Conservation (phyloP, 2,888 invertebrate species). For the Eremobia ochroleuca region DNA sequence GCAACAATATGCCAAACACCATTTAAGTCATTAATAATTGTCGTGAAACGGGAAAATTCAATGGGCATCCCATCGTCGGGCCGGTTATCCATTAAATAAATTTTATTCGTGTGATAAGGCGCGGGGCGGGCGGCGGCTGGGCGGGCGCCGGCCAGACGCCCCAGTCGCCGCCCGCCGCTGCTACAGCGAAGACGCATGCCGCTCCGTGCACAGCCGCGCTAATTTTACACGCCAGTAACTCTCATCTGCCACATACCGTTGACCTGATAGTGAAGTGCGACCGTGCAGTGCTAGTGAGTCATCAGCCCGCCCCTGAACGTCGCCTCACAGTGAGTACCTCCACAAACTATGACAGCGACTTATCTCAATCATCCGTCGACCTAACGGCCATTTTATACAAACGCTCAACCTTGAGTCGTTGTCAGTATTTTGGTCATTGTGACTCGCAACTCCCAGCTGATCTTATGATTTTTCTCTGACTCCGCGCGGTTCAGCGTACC, state of each 20-base stretch:
- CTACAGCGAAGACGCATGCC: constrained; percentile 80
- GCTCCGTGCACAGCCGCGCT: constrained; percentile 77
- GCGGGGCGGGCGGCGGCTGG: constrained; percentile 86
- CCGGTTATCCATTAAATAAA: constrained; percentile 89
- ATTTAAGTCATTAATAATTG: constrained; percentile 81
- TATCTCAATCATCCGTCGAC: constrained; percentile 81
- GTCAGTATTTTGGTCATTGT: constrained; percentile 87
- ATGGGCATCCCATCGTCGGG: constrained; percentile 83
- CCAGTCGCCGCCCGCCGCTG: constrained; percentile 85
- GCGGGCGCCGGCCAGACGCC: constrained; percentile 87
- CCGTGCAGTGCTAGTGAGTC: constrained; percentile 74
- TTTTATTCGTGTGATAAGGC: constrained; percentile 89
- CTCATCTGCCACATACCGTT: constrained; percentile 76
- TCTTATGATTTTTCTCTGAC: constrained; percentile 71
- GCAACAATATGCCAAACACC: constrained; percentile 76
- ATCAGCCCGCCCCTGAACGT: constrained; percentile 50
- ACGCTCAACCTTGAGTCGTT: constrained; percentile 85
- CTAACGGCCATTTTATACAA: constrained; percentile 87
- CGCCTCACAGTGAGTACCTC: constrained; percentile 78
- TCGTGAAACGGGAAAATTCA: constrained; percentile 84
- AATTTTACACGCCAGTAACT: constrained; percentile 85
- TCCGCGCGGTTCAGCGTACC: constrained; percentile 58
- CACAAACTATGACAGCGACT: constrained; percentile 75
- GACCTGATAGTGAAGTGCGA: constrained; percentile 87
- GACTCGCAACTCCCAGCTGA: constrained; percentile 79